phyloP scores from a whole-genome alignment of 2,888 invertebrate species.

The Machimus atricapillus region DNA sequence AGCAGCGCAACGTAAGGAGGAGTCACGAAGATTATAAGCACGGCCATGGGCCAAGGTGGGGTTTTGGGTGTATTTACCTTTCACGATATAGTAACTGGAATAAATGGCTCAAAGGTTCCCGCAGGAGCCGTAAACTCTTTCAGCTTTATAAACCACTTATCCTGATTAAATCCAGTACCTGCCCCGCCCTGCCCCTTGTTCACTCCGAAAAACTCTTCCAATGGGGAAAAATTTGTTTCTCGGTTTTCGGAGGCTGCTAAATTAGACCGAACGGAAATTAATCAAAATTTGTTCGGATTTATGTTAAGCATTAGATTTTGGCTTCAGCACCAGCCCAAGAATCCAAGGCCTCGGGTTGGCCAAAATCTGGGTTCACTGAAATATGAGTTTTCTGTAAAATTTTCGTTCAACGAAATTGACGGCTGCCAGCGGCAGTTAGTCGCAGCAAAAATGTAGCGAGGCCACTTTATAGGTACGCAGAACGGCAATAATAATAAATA shows the following conservation, averaged over 20 bases:
- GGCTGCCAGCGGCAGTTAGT: neutral
- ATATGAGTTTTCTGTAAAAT: neutral
- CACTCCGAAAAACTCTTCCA: neutral
- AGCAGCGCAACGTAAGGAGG: neutral
- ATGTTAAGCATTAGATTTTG: neutral
- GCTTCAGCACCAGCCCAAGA: neutral
- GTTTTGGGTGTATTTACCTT: neutral
- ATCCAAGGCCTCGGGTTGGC: neutral
- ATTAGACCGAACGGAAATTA: constrained; percentile 26
- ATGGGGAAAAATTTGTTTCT: neutral
- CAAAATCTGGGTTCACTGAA: neutral
- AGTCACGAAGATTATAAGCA: neutral
- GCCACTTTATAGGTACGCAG: neutral
- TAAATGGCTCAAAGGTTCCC: constrained; percentile 25
- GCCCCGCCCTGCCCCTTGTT: neutral
- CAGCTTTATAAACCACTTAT: constrained; percentile 40
- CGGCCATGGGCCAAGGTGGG: neutral
- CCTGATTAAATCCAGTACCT: constrained; percentile 32
- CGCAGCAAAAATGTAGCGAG: neutral
- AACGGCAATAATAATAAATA: neutral
- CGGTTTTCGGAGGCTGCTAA: neutral
- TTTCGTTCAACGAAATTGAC: neutral
- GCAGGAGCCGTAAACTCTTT: constrained; percentile 32
- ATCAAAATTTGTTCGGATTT: constrained; percentile 20
- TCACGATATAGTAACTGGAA: constrained; percentile 32